Conservation (phyloP, 1,140 invertebrate genomes). For the Zaprionus capensis region DNA sequence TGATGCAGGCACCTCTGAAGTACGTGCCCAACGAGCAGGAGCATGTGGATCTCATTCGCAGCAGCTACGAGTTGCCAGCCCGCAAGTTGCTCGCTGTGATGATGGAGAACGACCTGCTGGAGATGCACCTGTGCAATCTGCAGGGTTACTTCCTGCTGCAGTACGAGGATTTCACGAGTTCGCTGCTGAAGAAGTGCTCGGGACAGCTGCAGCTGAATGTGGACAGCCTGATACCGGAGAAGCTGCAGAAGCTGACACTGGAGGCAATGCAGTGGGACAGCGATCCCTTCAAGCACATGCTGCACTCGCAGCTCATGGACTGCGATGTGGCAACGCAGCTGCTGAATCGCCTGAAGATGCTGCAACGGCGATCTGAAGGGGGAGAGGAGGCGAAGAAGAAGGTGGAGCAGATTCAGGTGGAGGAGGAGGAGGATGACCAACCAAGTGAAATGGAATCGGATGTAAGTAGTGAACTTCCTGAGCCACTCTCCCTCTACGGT, state of each 20-base stretch:
- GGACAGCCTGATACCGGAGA: constrained; percentile 44
- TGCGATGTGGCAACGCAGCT: constrained; percentile 48
- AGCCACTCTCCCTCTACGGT: constrained; percentile 23
- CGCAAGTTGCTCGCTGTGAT: constrained; percentile 52
- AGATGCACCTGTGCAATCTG: constrained; percentile 47
- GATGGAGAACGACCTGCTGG: constrained; percentile 32
- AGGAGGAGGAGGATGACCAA: background rate
- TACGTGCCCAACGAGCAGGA: constrained; percentile 25
- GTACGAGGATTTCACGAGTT: constrained; percentile 25
- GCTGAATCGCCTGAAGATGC: background rate
- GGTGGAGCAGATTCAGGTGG: background rate
- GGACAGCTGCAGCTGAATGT: constrained; percentile 28
- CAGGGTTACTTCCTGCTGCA: constrained; percentile 50
- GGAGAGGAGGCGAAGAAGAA: background rate
- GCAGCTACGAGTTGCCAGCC: constrained; percentile 56
- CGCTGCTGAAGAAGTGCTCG: constrained; percentile 29
- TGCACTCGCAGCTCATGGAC: constrained; percentile 48
- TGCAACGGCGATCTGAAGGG: no score
- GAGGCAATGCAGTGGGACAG: constrained; percentile 23
- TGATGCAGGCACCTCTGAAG: constrained; percentile 48
- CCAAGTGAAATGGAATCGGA: constrained; percentile 8
- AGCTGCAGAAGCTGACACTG: constrained; percentile 33
- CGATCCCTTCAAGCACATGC: constrained; percentile 46
- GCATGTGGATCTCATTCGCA: constrained; percentile 37
- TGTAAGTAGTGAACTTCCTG: background rate